A percentile compares a stretch with the other conserved stretches of the same genome.
These are phyloP conservation scores for Acanthosoma haemorrhoidale DNA, from an alignment of 2,888 invertebrate species.

Conservation along the genomic window DNA sequence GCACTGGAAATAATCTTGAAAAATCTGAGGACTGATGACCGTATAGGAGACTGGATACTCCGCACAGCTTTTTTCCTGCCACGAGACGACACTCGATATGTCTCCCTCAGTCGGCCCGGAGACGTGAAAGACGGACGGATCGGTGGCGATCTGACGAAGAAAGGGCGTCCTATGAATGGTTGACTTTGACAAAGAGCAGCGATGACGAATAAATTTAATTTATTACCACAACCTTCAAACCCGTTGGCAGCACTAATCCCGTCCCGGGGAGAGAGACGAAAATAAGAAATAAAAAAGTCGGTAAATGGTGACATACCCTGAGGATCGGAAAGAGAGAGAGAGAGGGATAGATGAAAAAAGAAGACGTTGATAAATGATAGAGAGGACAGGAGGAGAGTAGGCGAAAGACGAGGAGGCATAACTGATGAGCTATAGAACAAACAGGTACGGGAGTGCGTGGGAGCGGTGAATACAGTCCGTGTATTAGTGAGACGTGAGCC, in stretches of 20 bases:
- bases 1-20: constrained; percentile 25
- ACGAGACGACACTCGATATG: background rate
- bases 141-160: background rate
- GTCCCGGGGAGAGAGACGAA: constrained; percentile 22
- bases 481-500: background rate
- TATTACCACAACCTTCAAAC: constrained; percentile 10
- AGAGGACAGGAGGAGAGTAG: background rate
- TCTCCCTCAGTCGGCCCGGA: background rate
- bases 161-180: background rate
- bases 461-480: background rate
- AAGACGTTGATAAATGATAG: constrained; percentile 9
- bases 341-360: constrained; percentile 28
- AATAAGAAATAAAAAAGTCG: constrained; percentile 32
- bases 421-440: background rate
- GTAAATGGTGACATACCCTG: constrained; percentile 27
- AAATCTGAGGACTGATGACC: background rate
- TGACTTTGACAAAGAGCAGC: constrained; percentile 33
- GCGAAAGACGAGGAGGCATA: background rate
- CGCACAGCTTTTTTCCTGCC: background rate
- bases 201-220: constrained; percentile 28
- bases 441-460: background rate
- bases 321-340: constrained; percentile 15
- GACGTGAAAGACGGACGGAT: background rate
- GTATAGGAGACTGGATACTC: too few relatives aligned
- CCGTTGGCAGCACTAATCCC: constrained; percentile 5